Evolutionary conservation across 2,113 vertebrate genomes (phyloP).

Genomic region (Dasyornis broadbenti): DNA sequence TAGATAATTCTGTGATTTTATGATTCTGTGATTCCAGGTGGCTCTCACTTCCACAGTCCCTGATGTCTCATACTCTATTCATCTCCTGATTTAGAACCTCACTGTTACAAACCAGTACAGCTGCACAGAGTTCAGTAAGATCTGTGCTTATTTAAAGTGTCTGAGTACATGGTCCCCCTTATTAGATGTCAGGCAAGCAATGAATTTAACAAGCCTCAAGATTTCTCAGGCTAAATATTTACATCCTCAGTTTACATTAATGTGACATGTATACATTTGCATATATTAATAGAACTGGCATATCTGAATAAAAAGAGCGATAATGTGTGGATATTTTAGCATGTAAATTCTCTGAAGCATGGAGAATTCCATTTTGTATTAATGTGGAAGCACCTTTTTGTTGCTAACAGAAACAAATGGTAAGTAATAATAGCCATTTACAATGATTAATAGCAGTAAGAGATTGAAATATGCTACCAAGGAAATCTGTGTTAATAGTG

Average conservation of each 20-base stretch:
- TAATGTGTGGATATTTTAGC: neutral
- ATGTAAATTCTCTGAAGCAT: slow-evolving; percentile 10
- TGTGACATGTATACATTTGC: neutral
- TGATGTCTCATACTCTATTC: neutral
- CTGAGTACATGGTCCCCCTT: neutral
- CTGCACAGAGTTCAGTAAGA: neutral
- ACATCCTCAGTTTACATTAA: slow-evolving; percentile 24
- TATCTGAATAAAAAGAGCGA: neutral
- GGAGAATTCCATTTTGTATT: neutral
- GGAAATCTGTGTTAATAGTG: neutral
- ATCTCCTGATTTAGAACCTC: neutral
- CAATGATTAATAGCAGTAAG: neutral
- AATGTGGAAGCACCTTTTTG: neutral
- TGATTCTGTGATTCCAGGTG: neutral
- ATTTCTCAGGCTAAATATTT: slow-evolving; percentile 31
- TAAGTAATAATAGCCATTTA: slow-evolving; percentile 24
- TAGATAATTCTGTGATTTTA: neutral
- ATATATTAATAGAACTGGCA: slow-evolving; percentile 13
- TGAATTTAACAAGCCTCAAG: neutral
- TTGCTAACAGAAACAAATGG: slow-evolving; percentile 14
- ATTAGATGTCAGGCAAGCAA: neutral
- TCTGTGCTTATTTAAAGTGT: neutral
- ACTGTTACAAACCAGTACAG: neutral
- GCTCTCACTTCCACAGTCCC: neutral
- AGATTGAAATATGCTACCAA: neutral